Percentiles rank a stretch among this genome's conserved stretches.
These are phyloP conservation scores for Glaucopsyche alexis DNA, from an alignment of 2,888 invertebrate genomes.

Conservation along the genomic window DNA sequence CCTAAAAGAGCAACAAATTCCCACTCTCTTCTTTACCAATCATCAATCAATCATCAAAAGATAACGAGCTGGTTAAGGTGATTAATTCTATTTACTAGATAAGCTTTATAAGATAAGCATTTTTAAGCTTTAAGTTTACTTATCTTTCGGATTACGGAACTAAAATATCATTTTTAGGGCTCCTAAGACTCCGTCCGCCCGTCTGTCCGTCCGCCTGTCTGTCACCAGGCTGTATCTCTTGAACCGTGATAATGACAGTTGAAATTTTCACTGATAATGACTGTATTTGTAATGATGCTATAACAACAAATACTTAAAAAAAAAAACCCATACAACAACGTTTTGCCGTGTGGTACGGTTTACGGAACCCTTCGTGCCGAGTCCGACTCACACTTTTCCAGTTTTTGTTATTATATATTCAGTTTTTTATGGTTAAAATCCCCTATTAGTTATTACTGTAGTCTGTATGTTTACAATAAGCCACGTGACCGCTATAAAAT, in stretches of 20 bases:
- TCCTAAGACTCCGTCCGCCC: too few species aligned
- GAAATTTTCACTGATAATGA: too few species aligned
- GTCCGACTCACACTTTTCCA: too few species aligned
- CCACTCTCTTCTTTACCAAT: background rate
- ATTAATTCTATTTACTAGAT: background rate
- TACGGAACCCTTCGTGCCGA: too few species aligned
- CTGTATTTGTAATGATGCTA: too few species aligned
- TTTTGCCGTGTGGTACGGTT: too few species aligned
- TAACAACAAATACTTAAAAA: too few species aligned
- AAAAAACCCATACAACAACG: too few species aligned
- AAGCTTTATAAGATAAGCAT: background rate
- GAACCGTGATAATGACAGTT: too few species aligned
- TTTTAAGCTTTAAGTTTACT: background rate
- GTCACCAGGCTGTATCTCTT: too few species aligned
- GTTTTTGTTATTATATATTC: too few species aligned
- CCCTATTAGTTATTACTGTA: background rate
- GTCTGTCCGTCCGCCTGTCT: too few species aligned
- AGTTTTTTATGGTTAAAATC: background rate
- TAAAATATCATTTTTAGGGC: background rate
- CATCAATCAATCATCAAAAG: slow-evolving; percentile 3
- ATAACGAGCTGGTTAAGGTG: background rate
- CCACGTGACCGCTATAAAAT: slow-evolving; percentile 17
- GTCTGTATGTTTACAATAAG: background rate
- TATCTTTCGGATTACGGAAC: background rate
- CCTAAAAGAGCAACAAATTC: background rate